These are phyloP conservation scores for Lycocerus yunnanus DNA, from an alignment of 2,888 invertebrate genomes.

Conservation along the genomic window DNA sequence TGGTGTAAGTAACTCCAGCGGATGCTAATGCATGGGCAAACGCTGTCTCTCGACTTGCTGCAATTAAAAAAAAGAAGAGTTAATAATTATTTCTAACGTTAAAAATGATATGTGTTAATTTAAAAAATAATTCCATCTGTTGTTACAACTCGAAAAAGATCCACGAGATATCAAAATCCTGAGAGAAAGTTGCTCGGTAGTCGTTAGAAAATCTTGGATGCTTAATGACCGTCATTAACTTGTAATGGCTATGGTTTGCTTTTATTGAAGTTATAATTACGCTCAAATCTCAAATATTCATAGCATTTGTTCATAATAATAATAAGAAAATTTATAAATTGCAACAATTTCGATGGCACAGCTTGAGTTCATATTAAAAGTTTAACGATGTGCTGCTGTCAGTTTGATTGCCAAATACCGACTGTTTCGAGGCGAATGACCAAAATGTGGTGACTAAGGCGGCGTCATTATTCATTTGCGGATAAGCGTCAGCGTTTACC, in stretches of 20 bases:
- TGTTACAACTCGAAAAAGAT: background rate
- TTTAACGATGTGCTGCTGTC: background rate
- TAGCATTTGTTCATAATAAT: background rate
- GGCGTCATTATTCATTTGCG: too few relatives aligned
- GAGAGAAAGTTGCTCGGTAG: background rate
- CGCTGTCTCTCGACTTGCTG: slow-evolving; percentile 86
- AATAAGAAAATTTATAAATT: background rate
- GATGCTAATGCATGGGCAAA: slow-evolving; percentile 90
- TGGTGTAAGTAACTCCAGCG: slow-evolving; percentile 85
- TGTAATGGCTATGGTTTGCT: background rate
- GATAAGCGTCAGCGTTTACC: too few relatives aligned
- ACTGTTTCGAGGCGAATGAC: too few relatives aligned
- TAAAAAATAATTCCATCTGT: background rate
- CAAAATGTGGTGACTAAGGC: too few relatives aligned
- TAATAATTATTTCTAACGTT: too few relatives aligned
- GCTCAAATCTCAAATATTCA: background rate
- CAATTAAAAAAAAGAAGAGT: background rate
- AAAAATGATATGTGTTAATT: background rate
- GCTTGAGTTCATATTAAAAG: background rate
- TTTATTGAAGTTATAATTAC: background rate
- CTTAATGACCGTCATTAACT: background rate
- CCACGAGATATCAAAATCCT: background rate
- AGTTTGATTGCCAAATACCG: too few relatives aligned
- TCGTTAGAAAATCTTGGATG: background rate
- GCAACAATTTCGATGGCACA: background rate